A percentile compares a stretch with the other conserved stretches of the same genome.
phyloP scores from a whole-genome alignment of 2,113 vertebrate genomes.

The Neomonachus schauinslandi region DNA sequence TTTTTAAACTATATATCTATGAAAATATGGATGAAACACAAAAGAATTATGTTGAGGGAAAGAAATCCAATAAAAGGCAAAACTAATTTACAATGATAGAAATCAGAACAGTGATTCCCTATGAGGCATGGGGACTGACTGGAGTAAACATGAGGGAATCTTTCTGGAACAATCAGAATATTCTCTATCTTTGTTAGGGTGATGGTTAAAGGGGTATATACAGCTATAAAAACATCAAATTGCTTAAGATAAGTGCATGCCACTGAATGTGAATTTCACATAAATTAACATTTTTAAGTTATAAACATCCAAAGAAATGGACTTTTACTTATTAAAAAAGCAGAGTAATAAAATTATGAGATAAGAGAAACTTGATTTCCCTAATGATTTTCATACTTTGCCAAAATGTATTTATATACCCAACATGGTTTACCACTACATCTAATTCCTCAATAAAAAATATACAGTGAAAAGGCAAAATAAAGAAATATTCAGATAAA shows the following conservation, averaged over 20 bases:
- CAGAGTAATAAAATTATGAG: not conserved
- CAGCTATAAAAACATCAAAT: not conserved
- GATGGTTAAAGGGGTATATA: not conserved
- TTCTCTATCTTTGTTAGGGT: not conserved
- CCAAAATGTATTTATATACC: not conserved
- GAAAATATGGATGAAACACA: not conserved
- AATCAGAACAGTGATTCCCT: not conserved
- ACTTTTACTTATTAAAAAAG: not conserved
- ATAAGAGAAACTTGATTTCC: not conserved
- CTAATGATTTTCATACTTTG: not conserved
- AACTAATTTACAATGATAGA: not conserved
- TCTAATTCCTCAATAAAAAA: not conserved
- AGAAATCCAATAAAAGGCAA: not conserved
- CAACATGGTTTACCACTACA: not conserved
- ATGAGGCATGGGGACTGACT: not conserved
- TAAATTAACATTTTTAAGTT: not conserved
- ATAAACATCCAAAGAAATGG: not conserved
- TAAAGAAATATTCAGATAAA: constrained; percentile 6
- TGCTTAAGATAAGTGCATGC: not conserved
- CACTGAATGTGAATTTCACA: not conserved
- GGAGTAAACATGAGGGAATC: not conserved
- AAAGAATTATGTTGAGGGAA: not conserved
- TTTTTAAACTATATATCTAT: not conserved
- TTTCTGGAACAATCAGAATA: not conserved
- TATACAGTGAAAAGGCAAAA: not conserved